phyloP scores from a whole-genome alignment of 2,888 invertebrate genomes.

The Dicycla oo region DNA sequence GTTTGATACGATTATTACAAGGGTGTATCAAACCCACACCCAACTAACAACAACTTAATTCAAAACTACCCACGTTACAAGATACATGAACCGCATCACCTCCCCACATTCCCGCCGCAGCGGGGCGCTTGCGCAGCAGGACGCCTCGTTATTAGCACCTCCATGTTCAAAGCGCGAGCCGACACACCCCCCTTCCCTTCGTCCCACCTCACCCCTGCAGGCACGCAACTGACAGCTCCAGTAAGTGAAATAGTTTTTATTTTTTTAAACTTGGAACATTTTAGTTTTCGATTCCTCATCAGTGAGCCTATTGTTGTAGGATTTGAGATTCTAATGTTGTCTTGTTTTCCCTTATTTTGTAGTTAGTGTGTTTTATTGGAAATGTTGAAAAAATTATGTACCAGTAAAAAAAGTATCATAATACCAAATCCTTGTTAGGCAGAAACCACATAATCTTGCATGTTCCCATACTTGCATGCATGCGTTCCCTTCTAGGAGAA shows the following conservation, averaged over 20 bases:
- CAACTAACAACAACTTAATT: constrained; percentile 38
- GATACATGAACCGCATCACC: constrained; percentile 42
- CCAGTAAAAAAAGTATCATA: too few relatives aligned
- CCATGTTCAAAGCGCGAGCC: constrained; percentile 80
- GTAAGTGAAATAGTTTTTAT: constrained; percentile 83
- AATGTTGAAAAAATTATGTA: too few relatives aligned
- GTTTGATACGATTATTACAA: neutral
- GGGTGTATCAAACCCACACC: neutral
- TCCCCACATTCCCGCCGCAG: constrained; percentile 80
- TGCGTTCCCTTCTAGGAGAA: too few relatives aligned
- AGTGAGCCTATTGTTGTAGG: constrained; percentile 49
- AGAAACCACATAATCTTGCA: too few relatives aligned
- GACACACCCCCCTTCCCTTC: constrained; percentile 41
- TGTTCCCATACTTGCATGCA: too few relatives aligned
- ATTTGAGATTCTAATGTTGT: neutral
- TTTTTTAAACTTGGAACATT: constrained; percentile 55
- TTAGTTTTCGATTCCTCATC: constrained; percentile 54
- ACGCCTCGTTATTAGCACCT: constrained; percentile 89
- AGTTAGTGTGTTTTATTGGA: neutral
- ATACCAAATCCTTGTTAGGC: too few relatives aligned
- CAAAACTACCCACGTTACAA: constrained; percentile 43
- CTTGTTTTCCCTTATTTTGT: neutral
- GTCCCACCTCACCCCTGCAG: constrained; percentile 56
- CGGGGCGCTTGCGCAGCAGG: constrained; percentile 85
- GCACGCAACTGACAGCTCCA: constrained; percentile 76